phyloP scores from a whole-genome alignment of 2,797 vertebrate genomes.

The Spinus pinus region DNA sequence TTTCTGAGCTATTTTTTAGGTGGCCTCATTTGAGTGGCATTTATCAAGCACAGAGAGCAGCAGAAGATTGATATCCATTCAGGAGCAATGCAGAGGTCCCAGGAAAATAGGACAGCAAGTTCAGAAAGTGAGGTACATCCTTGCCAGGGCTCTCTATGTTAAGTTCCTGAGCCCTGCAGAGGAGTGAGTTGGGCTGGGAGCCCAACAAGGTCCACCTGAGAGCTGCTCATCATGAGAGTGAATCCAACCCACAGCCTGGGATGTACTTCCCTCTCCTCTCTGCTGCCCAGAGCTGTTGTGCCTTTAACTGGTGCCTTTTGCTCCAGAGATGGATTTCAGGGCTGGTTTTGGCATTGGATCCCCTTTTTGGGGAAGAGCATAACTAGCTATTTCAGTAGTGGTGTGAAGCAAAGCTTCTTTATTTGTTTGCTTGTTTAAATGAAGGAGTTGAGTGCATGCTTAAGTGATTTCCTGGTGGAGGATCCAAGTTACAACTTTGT shows the following conservation, averaged over 20 bases:
- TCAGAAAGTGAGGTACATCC: background rate
- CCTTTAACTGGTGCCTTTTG: background rate
- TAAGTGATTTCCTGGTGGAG: background rate
- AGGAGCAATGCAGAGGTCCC: background rate
- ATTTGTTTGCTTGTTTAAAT: background rate
- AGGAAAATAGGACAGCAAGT: background rate
- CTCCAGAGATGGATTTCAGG: background rate
- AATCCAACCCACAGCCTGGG: background rate
- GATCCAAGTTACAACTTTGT: slow-evolving; percentile 1
- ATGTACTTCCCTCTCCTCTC: background rate
- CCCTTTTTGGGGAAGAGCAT: background rate
- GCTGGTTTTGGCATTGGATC: background rate
- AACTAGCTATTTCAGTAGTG: background rate
- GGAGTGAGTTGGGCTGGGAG: background rate
- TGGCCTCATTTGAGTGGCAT: background rate
- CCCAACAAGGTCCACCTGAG: background rate
- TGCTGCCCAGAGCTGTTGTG: background rate
- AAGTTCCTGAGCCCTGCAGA: background rate
- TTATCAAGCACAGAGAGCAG: background rate
- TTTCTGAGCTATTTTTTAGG: background rate
- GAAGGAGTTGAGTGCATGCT: background rate
- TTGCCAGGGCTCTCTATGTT: background rate
- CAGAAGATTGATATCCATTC: background rate
- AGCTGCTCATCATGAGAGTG: background rate
- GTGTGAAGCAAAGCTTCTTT: background rate